Percentiles rank a stretch among this genome's conserved stretches.
phyloP scores from a whole-genome alignment of 2,113 vertebrate species.

The Cygnus buccinator region DNA sequence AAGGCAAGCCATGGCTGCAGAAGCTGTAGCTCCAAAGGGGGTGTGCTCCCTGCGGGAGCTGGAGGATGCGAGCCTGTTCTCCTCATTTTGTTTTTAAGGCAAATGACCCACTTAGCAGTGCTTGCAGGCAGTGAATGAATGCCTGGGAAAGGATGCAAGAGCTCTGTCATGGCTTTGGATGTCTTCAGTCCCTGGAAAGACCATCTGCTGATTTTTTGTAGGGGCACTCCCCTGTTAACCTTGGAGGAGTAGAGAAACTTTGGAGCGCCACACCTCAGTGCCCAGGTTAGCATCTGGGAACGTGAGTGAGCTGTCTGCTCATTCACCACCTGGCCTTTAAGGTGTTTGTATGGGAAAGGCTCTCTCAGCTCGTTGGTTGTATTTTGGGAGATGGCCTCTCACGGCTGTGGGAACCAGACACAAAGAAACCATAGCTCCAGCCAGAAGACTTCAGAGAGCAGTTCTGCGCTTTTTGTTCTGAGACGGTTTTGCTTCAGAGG shows the following conservation, averaged over 20 bases:
- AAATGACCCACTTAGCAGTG: not conserved
- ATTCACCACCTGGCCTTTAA: not conserved
- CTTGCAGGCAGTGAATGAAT: not conserved
- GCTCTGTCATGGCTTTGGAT: accelerated
- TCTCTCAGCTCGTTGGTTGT: not conserved
- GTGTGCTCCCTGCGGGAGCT: not conserved
- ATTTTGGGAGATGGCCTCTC: not conserved
- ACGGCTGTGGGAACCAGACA: not conserved
- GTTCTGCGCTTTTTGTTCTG: not conserved
- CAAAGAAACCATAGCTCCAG: not conserved
- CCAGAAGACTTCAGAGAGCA: not conserved
- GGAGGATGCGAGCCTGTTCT: not conserved
- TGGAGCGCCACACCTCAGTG: not conserved
- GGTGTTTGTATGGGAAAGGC: not conserved
- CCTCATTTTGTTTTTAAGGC: not conserved
- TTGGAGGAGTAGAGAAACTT: not conserved
- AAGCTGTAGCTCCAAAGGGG: not conserved
- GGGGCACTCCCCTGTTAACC: not conserved
- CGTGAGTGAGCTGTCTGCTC: not conserved
- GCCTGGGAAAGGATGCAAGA: not conserved
- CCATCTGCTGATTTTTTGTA: not conserved
- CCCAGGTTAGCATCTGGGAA: not conserved
- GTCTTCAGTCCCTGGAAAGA: not conserved
- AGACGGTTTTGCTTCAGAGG: not conserved
- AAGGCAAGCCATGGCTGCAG: not conserved